Base-by-base conservation (phyloP, 2,797 vertebrate species). In the Lutjanus campechanus region DNA sequence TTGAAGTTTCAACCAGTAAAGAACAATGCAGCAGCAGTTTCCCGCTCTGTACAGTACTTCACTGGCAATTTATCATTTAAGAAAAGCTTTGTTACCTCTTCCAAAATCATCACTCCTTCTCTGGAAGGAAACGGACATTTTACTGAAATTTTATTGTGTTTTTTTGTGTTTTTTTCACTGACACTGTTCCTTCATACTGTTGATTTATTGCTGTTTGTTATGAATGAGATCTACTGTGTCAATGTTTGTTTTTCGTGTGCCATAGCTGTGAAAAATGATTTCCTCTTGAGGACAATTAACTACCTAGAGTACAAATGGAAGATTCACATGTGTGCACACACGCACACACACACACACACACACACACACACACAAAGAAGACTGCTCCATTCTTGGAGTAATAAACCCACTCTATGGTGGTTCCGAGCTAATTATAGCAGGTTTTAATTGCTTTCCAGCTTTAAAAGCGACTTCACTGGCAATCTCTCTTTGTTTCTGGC, bases 371-470 rank as follows among this genome's bases (percentile, higher is more conserved):
- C 16, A 20, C 17, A 46, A 11, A 16, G 20, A 50, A 17, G 11
- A 41, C 17, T 60, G 51, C 36, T 75, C 62, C 54, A 50, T 84
- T 88, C 62, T 61, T 54, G 46, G 47, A 10, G 43, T 68, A 81
- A 65, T 77, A 81, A 78, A 85, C 19, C 58, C n/a, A 64, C 65
- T 82, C 60, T 73, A 53, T 41, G 8, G 71, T 54, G 74, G 46
- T 64, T n/a, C 43, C n/a, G 44, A 67, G 73, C 71, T 90, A 86
- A 88, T 84, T 85, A 82, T 85, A 86, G 66, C 46, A 63, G 44
- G 3, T 87, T 87, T 82, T 86, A 88, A 87, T 89, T 88, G 88
- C 74, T 79, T 80, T 83, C 43, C 7, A 13, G 76, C 55, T 69
- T 87, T 77, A 72, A 88, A 80, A 82, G 79, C 55, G 15, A 66